These are phyloP conservation scores for Chlorodrepanis virens DNA, from an alignment of 2,113 vertebrate genomes.

Conservation along the genomic window DNA sequence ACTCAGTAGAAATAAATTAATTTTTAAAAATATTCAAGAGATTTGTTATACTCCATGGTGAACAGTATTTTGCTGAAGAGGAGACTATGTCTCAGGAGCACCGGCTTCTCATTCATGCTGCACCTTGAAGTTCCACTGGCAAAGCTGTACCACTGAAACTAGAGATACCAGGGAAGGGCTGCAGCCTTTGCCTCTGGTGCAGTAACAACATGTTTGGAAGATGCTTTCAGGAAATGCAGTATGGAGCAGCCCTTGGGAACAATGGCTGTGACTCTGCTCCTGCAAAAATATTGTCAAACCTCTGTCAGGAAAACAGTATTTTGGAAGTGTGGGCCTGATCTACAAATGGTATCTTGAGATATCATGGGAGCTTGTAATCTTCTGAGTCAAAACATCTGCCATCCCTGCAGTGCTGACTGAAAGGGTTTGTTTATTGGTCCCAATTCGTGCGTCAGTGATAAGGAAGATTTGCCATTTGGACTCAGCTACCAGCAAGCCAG, in stretches of 20 bases:
- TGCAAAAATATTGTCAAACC: not conserved
- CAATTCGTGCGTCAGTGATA: accelerated
- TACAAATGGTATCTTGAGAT: not conserved
- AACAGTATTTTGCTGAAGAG: not conserved
- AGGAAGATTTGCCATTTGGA: not conserved
- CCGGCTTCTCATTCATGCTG: not conserved
- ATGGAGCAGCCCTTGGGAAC: not conserved
- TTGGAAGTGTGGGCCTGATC: not conserved
- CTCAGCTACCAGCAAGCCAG: not conserved
- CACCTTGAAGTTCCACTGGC: not conserved
- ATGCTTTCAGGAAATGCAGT: not conserved
- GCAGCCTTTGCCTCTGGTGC: not conserved
- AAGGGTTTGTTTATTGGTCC: not conserved
- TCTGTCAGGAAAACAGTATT: not conserved
- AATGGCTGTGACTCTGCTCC: not conserved
- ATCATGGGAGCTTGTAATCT: accelerated
- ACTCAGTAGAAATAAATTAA: not conserved
- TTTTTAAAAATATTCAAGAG: not conserved
- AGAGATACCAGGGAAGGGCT: not conserved
- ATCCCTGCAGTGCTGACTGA: not conserved
- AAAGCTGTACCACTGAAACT: not conserved
- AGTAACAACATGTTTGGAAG: not conserved
- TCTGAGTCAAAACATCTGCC: not conserved
- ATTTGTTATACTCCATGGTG: not conserved
- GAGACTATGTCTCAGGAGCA: not conserved